These are phyloP conservation scores for Camelus bactrianus DNA, from an alignment of 2,113 vertebrate species.

Conservation along the genomic window DNA sequence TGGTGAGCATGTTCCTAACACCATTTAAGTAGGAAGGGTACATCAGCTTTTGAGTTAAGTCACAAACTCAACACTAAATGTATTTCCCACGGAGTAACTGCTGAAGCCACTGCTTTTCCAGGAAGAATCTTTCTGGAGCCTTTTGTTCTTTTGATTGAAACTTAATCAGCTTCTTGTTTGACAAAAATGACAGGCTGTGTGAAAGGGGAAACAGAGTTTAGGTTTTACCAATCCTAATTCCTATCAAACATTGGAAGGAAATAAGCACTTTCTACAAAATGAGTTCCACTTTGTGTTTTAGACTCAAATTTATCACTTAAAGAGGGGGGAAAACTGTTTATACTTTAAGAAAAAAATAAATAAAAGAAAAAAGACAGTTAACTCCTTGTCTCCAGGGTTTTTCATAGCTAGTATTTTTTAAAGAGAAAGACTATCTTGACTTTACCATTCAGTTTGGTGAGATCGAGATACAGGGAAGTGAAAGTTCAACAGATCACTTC, in stretches of 20 bases:
- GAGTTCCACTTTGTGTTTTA: conserved; percentile 65
- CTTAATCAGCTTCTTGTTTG: conserved; percentile 81
- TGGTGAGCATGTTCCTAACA: background rate
- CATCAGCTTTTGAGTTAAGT: background rate
- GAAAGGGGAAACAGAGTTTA: conserved; percentile 74
- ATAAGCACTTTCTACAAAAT: conserved; percentile 75
- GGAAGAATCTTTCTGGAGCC: conserved; percentile 59
- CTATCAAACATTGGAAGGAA: conserved; percentile 79
- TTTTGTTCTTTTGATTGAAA: conserved; percentile 83
- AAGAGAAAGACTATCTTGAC: background rate
- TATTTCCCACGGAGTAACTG: conserved; percentile 58
- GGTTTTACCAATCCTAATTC: conserved; percentile 73
- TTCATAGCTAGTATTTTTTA: background rate
- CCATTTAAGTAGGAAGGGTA: background rate
- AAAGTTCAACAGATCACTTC: background rate
- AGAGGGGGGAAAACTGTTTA: conserved; percentile 6
- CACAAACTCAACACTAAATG: background rate
- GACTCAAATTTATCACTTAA: conserved; percentile 79
- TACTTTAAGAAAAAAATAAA: background rate
- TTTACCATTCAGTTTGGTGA: background rate
- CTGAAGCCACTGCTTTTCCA: conserved; percentile 66
- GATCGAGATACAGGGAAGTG: background rate
- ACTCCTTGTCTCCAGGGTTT: conserved; percentile 45
- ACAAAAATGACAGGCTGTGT: conserved; percentile 80
- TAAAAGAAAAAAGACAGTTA: conserved; percentile 29